A percentile compares a stretch with the other conserved stretches of the same genome.
These are phyloP conservation scores for Drosophila gaucha DNA, from an alignment of 2,888 invertebrate genomes.

Conservation along the genomic window DNA sequence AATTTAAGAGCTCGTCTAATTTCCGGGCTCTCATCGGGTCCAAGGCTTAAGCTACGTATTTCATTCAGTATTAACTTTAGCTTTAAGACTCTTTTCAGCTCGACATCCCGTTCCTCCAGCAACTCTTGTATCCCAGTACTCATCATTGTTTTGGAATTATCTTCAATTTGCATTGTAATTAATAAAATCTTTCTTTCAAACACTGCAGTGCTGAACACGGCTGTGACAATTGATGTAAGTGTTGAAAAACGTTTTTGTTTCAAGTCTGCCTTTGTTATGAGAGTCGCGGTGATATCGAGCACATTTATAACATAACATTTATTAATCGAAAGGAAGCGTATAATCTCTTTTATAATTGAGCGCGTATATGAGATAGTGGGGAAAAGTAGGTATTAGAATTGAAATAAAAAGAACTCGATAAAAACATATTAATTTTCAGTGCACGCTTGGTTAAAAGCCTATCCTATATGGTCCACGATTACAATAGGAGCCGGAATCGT, in stretches of 20 bases:
- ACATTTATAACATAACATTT: too few species aligned
- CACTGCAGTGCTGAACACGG: background rate
- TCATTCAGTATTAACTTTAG: conserved; percentile 73
- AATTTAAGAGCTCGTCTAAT: conserved; percentile 60
- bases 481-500: conserved; percentile 35
- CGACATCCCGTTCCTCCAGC: conserved; percentile 58
- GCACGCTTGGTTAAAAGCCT: conserved; percentile 25
- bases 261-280: background rate
- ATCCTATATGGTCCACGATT: conserved; percentile 30
- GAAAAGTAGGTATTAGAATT: conserved; percentile 1
- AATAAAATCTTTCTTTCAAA: conserved; percentile 1
- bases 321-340: background rate
- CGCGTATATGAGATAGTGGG: background rate
- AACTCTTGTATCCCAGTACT: conserved; percentile 71
- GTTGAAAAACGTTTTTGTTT: background rate
- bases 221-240: background rate
- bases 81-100: conserved; percentile 72
- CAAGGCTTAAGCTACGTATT: conserved; percentile 51
- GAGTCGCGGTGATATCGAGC: background rate
- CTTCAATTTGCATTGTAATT: conserved; percentile 20
- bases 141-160: conserved; percentile 64
- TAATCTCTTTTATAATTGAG: background rate
- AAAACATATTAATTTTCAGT: conserved; percentile 6
- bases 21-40: conserved; percentile 38
- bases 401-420: too few species aligned